These are phyloP conservation scores for Xiphophorus birchmanni DNA, from an alignment of 2,797 vertebrate species.

Conservation along the genomic window DNA sequence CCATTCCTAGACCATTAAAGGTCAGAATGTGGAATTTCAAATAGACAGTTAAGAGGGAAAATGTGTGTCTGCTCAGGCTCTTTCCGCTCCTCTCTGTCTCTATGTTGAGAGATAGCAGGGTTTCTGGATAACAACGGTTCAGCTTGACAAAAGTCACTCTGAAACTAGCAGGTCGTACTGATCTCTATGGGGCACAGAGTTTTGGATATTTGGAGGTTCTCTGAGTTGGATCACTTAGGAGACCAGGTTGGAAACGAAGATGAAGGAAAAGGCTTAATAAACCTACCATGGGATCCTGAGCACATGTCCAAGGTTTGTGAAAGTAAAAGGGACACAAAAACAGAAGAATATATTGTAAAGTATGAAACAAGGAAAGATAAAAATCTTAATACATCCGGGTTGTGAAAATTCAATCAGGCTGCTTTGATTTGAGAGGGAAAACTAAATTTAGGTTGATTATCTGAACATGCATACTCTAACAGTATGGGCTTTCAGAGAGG, in stretches of 20 bases:
- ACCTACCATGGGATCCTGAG: neutral
- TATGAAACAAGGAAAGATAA: too few relatives aligned
- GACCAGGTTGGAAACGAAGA: neutral
- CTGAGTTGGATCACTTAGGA: neutral
- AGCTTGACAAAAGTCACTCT: neutral
- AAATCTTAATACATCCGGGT: neutral
- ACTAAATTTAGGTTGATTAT: neutral
- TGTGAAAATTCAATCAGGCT: neutral
- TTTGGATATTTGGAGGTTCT: neutral
- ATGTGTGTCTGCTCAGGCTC: slow-evolving; percentile 39
- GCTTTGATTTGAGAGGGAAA: neutral
- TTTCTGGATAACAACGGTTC: neutral
- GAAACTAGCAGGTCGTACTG: neutral
- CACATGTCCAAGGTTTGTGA: neutral
- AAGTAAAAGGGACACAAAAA: neutral
- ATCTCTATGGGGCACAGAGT: neutral
- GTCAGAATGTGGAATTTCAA: slow-evolving; percentile 34
- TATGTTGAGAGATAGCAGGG: neutral
- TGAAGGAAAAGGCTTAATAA: neutral
- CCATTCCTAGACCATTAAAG: slow-evolving; percentile 24
- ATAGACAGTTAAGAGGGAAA: slow-evolving; percentile 15
- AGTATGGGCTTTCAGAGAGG: neutral
- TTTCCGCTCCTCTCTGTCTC: neutral
- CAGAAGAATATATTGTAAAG: neutral
- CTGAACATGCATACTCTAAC: neutral